phyloP scores from a whole-genome alignment of 2,113 vertebrate species.

The Clarias magur region DNA sequence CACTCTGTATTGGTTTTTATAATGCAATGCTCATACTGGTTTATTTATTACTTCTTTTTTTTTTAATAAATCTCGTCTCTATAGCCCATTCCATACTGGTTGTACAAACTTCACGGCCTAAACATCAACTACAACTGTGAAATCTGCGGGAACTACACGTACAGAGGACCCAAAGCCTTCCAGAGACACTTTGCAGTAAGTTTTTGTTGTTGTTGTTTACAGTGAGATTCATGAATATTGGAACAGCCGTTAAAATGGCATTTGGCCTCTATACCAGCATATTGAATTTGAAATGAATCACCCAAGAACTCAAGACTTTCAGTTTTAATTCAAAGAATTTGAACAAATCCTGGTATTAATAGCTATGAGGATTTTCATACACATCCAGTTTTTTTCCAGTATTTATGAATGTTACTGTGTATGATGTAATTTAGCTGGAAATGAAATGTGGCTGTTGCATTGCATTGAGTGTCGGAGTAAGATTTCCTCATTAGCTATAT shows the following conservation, averaged over 20 bases:
- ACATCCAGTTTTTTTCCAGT: too few species aligned
- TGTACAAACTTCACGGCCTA: conserved; percentile 93
- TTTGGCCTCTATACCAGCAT: too few species aligned
- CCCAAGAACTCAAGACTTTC: too few species aligned
- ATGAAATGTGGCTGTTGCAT: not conserved
- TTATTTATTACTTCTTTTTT: not conserved
- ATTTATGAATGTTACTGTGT: too few species aligned
- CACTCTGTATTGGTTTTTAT: not conserved
- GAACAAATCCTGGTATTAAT: too few species aligned
- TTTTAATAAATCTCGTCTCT: conserved; percentile 33
- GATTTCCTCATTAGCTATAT: not conserved
- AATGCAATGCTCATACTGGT: not conserved
- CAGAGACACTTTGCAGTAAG: conserved; percentile 91
- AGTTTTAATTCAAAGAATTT: too few species aligned
- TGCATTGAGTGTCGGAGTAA: not conserved
- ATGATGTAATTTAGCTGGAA: not conserved
- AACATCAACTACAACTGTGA: conserved; percentile 99
- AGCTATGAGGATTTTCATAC: too few species aligned
- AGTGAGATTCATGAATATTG: too few species aligned
- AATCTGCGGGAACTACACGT: conserved; percentile 98
- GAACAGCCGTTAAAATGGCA: too few species aligned
- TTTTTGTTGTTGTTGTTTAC: not conserved
- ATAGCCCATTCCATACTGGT: conserved; percentile 95
- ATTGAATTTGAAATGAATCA: too few species aligned
- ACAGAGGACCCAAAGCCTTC: conserved; percentile 96